Base-by-base conservation (phyloP, 2,888 invertebrate genomes). In the Oegoconia quadripuncta region DNA sequence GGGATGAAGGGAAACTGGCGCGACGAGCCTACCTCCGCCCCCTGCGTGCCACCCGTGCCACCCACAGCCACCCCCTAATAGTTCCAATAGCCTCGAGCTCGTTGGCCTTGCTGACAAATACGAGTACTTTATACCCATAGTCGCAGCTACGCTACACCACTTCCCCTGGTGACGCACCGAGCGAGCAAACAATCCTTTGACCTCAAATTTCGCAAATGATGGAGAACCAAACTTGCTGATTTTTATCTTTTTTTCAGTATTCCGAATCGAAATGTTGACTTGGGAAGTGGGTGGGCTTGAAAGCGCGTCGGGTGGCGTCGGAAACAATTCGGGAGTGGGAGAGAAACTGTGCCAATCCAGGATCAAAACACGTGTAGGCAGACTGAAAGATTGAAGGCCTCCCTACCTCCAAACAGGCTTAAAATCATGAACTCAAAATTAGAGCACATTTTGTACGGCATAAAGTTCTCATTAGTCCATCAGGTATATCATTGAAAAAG, bases 261-360 rank as follows among this genome's bases (percentile, higher is more conserved):
- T 52, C 48, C 38, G 56, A 64, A 65, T 65, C 61, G 60, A 68
- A 67, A 64, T 58, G 50, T 57, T 55, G 53, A 59, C 57, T 66
- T 48, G 52, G 58, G 55, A 46, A 44, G 41, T 34, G 30, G 30
- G 11, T 34, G 41, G 20, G 35, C 30, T 11, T 37, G 27, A 32
- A 37, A 44, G 37, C 44, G 37, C 41, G 38, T 18, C 26, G 39
- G 41, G 44, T 37, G 41, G 33, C 22, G 41, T 37, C 23, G 38
- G 31, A 28, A 39, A 44, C 49, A 52, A 40, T 44, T 45, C 45
- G 37, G 39, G 53, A 50, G 46, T 35, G 57, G 48, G 29, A 11
- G n/a, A n/a, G 50, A 50, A 51, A 53, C 46, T 53, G 46, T 60
- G 55, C 57, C 62, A 61, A 63, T 57, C 59, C 58, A 60, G 55